Evolutionary conservation across 2,113 vertebrate genomes (phyloP).

Genomic region (Pollachius pollachius): DNA sequence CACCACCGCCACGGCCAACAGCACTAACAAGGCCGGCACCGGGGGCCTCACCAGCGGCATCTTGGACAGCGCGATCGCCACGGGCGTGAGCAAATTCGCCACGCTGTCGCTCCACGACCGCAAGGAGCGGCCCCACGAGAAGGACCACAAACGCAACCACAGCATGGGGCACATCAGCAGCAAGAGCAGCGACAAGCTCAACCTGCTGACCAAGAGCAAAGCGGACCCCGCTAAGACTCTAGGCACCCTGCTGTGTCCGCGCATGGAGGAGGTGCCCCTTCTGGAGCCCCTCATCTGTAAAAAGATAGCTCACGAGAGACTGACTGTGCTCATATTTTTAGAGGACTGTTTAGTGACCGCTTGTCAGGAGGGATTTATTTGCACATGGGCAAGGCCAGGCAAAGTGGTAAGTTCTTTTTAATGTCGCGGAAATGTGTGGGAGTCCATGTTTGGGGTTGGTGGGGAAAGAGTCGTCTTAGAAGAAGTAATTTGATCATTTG

Average conservation of each 20-base stretch:
- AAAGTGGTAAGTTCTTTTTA: slow-evolving; percentile 96
- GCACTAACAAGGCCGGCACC: slow-evolving; percentile 77
- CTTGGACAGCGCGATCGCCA: slow-evolving; percentile 88
- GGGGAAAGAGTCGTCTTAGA: background rate
- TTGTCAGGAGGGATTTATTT: slow-evolving; percentile 99
- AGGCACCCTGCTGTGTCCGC: slow-evolving; percentile 93
- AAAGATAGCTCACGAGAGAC: slow-evolving; percentile 99
- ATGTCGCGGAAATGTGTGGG: slow-evolving; percentile 45
- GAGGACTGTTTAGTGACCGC: slow-evolving; percentile 99
- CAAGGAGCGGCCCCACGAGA: slow-evolving; percentile 92
- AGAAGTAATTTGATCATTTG: slow-evolving; percentile 14
- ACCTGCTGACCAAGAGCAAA: slow-evolving; percentile 78
- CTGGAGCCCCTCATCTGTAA: slow-evolving; percentile 99
- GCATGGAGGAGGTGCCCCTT: slow-evolving; percentile 98
- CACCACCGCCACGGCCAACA: slow-evolving; percentile 73
- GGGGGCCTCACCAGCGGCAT: slow-evolving; percentile 74
- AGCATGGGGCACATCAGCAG: slow-evolving; percentile 99
- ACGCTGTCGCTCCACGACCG: slow-evolving; percentile 96
- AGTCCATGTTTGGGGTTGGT: background rate
- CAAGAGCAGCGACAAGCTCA: slow-evolving; percentile 99
- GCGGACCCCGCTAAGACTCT: slow-evolving; percentile 95
- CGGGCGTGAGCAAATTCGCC: slow-evolving; percentile 96
- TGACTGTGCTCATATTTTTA: slow-evolving; percentile 99
- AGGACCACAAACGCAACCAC: slow-evolving; percentile 99
- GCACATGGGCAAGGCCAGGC: slow-evolving; percentile 99